Conservation (phyloP, 2,888 invertebrate species). For the Nowickia ferox region DNA sequence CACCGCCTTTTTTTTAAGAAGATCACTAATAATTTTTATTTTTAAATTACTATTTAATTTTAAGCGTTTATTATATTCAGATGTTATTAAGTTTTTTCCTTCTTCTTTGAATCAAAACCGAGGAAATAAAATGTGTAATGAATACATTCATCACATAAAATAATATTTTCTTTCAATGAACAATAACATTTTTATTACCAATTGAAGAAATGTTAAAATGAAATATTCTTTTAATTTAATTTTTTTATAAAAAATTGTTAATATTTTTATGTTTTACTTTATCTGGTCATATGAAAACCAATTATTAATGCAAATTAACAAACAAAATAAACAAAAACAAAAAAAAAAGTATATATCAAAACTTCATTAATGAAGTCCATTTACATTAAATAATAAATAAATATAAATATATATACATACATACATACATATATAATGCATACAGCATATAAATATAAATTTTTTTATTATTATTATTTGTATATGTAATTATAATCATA, state of each 20-base stretch:
- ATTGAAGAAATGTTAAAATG: constrained; percentile 10
- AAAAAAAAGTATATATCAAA: constrained; percentile 19
- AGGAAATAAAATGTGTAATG: constrained; percentile 13
- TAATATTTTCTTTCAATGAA: constrained; percentile 5
- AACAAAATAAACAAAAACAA: constrained; percentile 34
- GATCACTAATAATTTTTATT: constrained; percentile 54
- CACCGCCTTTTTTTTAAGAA: constrained; percentile 65
- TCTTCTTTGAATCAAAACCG: constrained; percentile 1
- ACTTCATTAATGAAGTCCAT: constrained; percentile 49
- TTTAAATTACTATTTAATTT: constrained; percentile 48
- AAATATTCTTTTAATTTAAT: constrained; percentile 33
- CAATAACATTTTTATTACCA: constrained; percentile 11
- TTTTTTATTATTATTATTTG: constrained; percentile 14
- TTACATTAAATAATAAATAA: constrained; percentile 44
- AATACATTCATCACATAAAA: not conserved
- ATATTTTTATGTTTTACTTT: constrained; percentile 74
- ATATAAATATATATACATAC: not conserved
- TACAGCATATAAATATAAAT: not conserved
- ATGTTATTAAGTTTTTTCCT: constrained; percentile 28
- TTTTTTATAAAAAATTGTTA: constrained; percentile 63
- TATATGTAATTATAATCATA: constrained; percentile 13
- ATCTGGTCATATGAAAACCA: constrained; percentile 81
- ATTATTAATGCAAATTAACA: constrained; percentile 73
- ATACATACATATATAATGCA: not conserved
- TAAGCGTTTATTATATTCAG: constrained; percentile 58